Conservation (phyloP, 1,140 invertebrate genomes). For the Choristoneura fumiferana region DNA sequence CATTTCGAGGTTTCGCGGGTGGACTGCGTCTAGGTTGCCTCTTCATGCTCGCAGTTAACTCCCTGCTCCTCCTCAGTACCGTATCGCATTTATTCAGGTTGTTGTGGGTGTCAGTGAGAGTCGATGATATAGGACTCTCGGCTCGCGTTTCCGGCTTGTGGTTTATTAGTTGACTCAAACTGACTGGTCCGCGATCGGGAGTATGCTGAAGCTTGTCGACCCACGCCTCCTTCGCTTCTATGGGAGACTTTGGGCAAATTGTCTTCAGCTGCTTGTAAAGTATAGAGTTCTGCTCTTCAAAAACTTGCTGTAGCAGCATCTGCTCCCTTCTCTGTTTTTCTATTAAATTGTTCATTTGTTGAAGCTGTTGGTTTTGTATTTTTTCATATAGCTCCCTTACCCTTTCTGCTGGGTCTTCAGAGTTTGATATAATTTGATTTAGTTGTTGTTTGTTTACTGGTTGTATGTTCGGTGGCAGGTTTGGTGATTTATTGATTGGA, state of each 20-base stretch:
- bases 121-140: conserved; percentile 45
- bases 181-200: conserved; percentile 53
- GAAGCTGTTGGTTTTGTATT: conserved; percentile 81
- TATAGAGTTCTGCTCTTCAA: conserved; percentile 80
- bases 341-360: conserved; percentile 79
- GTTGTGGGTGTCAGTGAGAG: conserved; percentile 59
- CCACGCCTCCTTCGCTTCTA: conserved; percentile 62
- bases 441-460: background rate
- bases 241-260: conserved; percentile 62
- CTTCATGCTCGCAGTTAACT: conserved; percentile 56
- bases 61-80: conserved; percentile 58
- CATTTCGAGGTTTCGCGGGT: conserved; percentile 31
- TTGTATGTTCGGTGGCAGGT: conserved; percentile 20
- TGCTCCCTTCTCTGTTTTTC: conserved; percentile 81
- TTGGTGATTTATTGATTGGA: conserved; percentile 23
- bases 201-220: conserved; percentile 37
- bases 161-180: conserved; percentile 65
- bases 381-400: conserved; percentile 72
- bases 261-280: conserved; percentile 79
- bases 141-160: conserved; percentile 34
- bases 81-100: conserved; percentile 60
- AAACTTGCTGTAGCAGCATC: conserved; percentile 78
- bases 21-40: conserved; percentile 31
- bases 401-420: conserved; percentile 55
- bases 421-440: conserved; percentile 36